Percentiles rank a stretch among this genome's conserved stretches.
phyloP scores from a whole-genome alignment of 2,888 invertebrate genomes.

The Thecocarcelia acutangulata region DNA sequence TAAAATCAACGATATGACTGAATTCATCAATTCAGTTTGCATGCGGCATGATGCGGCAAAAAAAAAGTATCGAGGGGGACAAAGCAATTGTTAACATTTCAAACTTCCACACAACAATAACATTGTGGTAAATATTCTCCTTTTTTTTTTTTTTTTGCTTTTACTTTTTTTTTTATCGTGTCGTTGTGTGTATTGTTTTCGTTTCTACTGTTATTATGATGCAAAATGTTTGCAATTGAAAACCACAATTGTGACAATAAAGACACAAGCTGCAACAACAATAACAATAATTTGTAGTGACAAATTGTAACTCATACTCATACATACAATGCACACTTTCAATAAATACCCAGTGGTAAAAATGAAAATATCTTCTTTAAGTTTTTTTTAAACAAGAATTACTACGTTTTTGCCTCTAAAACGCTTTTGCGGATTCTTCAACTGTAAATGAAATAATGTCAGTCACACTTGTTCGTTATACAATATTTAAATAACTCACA shows the following conservation, averaged over 20 bases:
- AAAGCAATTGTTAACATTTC: constrained; percentile 16
- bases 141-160: neutral
- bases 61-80: neutral
- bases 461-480: too few species aligned
- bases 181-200: constrained; percentile 9
- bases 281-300: constrained; percentile 32
- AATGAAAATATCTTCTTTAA: too few species aligned
- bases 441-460: too few species aligned
- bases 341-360: too few species aligned
- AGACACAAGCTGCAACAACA: constrained; percentile 41
- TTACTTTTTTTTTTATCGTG: neutral
- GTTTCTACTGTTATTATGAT: constrained; percentile 16
- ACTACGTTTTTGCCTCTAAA: too few species aligned
- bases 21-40: too few species aligned
- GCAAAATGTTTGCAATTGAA: constrained; percentile 39
- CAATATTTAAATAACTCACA: too few species aligned
- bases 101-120: constrained; percentile 46
- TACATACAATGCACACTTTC: too few species aligned
- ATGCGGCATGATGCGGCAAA: neutral
- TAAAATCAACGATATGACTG: too few species aligned
- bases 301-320: constrained; percentile 37
- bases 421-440: too few species aligned
- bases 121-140: constrained; percentile 21
- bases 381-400: too few species aligned
- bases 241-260: constrained; percentile 50